A percentile compares a stretch with the other conserved stretches of the same genome.
phyloP scores from a whole-genome alignment of 2,888 invertebrate genomes.

The Drosophila prolongata region DNA sequence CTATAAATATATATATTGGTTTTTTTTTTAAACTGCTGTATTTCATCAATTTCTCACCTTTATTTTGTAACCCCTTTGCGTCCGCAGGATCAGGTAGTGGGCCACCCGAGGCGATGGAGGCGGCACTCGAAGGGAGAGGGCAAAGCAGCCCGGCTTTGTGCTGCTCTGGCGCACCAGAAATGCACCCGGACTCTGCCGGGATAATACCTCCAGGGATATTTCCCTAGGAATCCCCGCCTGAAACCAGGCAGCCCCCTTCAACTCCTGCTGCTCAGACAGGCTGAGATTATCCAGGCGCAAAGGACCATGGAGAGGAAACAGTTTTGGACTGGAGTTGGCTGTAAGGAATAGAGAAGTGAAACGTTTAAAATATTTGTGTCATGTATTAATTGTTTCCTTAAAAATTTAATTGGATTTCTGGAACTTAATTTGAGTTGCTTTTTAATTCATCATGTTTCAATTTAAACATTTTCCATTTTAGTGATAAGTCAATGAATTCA shows the following conservation, averaged over 20 bases:
- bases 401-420: too few species aligned
- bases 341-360: background rate
- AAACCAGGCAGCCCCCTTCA: constrained; percentile 96
- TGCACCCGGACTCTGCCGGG: constrained; percentile 95
- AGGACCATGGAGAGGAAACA: constrained; percentile 84
- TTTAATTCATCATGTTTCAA: too few species aligned
- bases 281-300: constrained; percentile 87
- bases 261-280: constrained; percentile 90
- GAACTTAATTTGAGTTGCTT: too few species aligned
- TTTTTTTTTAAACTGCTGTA: background rate
- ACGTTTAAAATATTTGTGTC: background rate
- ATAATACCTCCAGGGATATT: constrained; percentile 95
- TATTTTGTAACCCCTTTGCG: constrained; percentile 95
- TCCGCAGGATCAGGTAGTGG: constrained; percentile 96
- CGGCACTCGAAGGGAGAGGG: constrained; percentile 96
- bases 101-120: constrained; percentile 92
- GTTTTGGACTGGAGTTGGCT: constrained; percentile 85
- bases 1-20: too few species aligned
- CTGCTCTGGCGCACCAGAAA: constrained; percentile 98
- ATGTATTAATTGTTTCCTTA: too few species aligned
- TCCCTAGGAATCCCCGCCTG: constrained; percentile 98
- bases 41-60: constrained; percentile 87
- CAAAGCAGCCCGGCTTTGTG: constrained; percentile 96
- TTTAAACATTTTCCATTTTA: too few species aligned
- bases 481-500: too few species aligned